A percentile compares a stretch with the other conserved stretches of the same genome.
phyloP scores from a whole-genome alignment of 2,113 vertebrate species.

The Accipiter cooperii region DNA sequence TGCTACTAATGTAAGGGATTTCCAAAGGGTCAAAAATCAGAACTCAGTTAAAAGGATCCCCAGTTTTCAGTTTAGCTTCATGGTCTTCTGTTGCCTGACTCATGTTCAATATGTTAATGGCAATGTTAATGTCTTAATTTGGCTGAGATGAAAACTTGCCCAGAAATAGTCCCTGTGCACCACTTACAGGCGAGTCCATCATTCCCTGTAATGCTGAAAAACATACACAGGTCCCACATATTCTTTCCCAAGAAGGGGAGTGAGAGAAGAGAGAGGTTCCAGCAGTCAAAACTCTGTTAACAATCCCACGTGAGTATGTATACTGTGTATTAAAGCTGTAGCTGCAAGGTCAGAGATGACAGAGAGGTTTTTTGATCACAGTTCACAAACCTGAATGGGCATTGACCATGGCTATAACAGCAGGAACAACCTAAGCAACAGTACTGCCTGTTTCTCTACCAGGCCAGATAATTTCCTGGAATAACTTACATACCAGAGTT shows the following conservation, averaged over 20 bases:
- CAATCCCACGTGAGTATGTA: neutral
- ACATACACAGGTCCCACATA: neutral
- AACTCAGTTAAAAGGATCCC: neutral
- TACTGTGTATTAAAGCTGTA: neutral
- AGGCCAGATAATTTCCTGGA: neutral
- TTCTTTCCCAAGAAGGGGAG: neutral
- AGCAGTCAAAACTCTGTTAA: neutral
- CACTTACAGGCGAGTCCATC: neutral
- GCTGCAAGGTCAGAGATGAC: neutral
- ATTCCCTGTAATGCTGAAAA: neutral
- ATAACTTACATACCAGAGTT: neutral
- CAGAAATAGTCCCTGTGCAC: neutral
- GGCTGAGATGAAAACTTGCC: neutral
- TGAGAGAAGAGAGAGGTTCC: neutral
- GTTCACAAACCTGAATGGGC: neutral
- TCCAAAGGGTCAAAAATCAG: neutral
- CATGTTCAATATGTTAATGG: neutral
- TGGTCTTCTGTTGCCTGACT: neutral
- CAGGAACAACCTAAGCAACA: neutral
- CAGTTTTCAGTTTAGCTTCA: neutral
- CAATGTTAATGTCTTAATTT: neutral
- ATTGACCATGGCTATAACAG: neutral
- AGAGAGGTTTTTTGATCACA: neutral
- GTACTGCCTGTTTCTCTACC: neutral
- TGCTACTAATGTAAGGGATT: neutral